Evolutionary conservation across 2,113 vertebrate genomes (phyloP).

Genomic region (Pagrus major): DNA sequence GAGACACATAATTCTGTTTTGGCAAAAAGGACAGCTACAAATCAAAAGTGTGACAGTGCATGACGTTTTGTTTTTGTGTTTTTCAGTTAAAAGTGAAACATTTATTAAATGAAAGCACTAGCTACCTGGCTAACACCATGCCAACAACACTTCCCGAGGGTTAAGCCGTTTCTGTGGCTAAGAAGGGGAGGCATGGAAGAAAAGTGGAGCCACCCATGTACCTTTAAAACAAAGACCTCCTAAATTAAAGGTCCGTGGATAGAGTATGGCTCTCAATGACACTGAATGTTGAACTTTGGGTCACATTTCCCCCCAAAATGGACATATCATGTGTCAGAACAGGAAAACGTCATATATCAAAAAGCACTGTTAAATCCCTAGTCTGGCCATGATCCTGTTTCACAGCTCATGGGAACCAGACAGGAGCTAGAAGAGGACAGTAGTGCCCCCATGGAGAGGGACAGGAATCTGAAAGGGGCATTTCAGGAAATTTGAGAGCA

Average conservation of each 20-base stretch:
- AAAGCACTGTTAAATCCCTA: constrained; percentile 21
- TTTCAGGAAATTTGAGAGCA: constrained; percentile 62
- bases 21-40: constrained; percentile 25
- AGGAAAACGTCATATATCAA: constrained; percentile 13
- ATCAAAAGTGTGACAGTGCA: background rate
- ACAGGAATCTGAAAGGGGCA: constrained; percentile 42
- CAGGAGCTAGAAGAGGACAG: constrained; percentile 42
- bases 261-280: background rate
- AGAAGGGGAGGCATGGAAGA: background rate
- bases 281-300: background rate
- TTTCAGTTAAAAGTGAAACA: background rate
- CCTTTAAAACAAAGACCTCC: background rate
- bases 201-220: background rate
- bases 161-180: background rate
- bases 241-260: background rate
- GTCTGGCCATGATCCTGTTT: constrained; percentile 53
- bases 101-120: background rate
- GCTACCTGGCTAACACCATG: background rate
- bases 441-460: constrained; percentile 19
- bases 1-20: constrained; percentile 25
- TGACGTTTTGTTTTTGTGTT: background rate
- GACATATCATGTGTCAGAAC: background rate
- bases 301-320: constrained; percentile 2
- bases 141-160: background rate
- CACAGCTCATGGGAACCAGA: constrained; percentile 68